A percentile compares a stretch with the other conserved stretches of the same genome.
Conservation (phyloP, 1,140 invertebrate genomes). For the Nylanderia fulva region DNA sequence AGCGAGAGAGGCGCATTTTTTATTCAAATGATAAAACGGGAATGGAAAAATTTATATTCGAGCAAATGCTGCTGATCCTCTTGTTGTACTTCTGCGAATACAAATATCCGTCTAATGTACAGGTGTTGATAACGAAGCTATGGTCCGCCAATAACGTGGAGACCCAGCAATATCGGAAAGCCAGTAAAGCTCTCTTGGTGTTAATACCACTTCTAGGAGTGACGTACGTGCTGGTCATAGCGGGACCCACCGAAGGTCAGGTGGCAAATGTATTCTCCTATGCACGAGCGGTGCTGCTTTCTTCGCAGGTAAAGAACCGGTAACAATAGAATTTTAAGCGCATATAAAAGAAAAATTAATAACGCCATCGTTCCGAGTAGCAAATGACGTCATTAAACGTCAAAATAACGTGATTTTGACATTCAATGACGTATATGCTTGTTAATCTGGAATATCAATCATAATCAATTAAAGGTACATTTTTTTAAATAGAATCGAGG, state of each 20-base stretch:
- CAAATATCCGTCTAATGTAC: neutral
- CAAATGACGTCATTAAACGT: too few species aligned
- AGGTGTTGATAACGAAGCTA: constrained; percentile 97
- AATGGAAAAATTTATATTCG: neutral
- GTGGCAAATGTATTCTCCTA: constrained; percentile 89
- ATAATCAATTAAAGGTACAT: too few species aligned
- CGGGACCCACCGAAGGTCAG: constrained; percentile 90
- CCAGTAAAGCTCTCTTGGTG: constrained; percentile 94
- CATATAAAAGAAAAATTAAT: too few species aligned
- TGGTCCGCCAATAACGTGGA: constrained; percentile 94
- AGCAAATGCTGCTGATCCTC: neutral
- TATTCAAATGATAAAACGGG: neutral
- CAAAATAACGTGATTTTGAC: too few species aligned
- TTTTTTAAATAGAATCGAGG: neutral
- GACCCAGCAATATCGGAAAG: constrained; percentile 95
- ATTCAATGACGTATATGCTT: too few species aligned
- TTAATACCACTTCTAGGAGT: constrained; percentile 95
- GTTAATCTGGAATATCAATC: too few species aligned
- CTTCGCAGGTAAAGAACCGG: constrained; percentile 90
- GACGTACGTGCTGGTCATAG: constrained; percentile 93
- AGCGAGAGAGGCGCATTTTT: neutral
- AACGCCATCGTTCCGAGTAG: too few species aligned
- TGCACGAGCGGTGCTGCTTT: constrained; percentile 91
- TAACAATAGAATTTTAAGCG: neutral
- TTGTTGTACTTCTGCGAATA: neutral